phyloP scores from a whole-genome alignment of 2,797 vertebrate species.

The Phrynocephalus forsythii region DNA sequence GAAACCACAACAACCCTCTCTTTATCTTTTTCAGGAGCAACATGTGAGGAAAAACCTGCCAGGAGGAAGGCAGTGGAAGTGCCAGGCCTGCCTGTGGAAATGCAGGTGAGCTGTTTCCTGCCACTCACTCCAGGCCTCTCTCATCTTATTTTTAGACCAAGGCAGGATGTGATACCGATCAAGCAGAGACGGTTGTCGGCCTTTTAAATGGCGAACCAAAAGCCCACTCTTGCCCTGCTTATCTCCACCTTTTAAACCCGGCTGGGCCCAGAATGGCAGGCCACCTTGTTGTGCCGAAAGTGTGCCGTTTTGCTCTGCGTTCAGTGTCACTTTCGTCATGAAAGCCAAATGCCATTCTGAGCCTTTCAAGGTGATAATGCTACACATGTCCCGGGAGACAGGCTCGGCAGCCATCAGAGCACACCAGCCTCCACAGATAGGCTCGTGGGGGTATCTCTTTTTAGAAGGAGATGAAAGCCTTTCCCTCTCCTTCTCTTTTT shows the following conservation, averaged over 20 bases:
- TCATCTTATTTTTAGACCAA: conserved; percentile 59
- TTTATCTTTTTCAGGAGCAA: conserved; percentile 6
- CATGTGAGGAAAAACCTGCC: background rate
- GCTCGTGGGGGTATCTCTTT: conserved; percentile 70
- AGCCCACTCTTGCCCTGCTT: conserved; percentile 29
- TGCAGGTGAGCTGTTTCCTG: accelerated
- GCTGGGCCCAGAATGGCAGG: conserved; percentile 38
- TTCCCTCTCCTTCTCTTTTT: conserved; percentile 61
- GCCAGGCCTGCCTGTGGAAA: background rate
- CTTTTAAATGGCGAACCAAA: conserved; percentile 45
- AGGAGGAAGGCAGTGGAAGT: background rate
- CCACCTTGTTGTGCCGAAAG: background rate
- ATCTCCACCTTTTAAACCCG: conserved; percentile 46
- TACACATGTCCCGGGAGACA: conserved; percentile 83
- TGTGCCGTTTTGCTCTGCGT: conserved; percentile 18
- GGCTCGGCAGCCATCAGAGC: conserved; percentile 73
- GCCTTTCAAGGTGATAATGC: conserved; percentile 83
- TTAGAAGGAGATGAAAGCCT: conserved; percentile 74
- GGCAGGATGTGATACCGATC: accelerated
- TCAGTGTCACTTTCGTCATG: conserved; percentile 68
- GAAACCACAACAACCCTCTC: background rate
- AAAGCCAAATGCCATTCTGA: conserved; percentile 73
- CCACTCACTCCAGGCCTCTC: conserved; percentile 8
- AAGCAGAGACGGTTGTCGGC: conserved; percentile 28
- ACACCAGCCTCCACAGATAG: conserved; percentile 69